These are phyloP conservation scores for Rhagophthalmus giganteus DNA, from an alignment of 2,888 invertebrate species.

Conservation along the genomic window DNA sequence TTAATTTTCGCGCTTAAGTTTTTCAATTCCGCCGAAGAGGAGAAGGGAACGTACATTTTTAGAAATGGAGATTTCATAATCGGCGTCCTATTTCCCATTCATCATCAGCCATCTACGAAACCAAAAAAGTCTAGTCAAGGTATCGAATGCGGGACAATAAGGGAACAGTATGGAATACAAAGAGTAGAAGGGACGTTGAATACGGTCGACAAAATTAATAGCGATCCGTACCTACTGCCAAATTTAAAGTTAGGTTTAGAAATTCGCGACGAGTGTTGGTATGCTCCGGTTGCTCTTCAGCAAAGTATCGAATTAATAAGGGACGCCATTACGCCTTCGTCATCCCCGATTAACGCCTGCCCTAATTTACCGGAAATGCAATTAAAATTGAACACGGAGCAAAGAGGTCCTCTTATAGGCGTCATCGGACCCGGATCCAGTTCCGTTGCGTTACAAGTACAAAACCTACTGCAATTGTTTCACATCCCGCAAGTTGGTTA, in stretches of 20 bases:
- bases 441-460: constrained; percentile 71
- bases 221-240: constrained; percentile 60
- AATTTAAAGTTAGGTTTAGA: constrained; percentile 65
- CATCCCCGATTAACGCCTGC: constrained; percentile 31
- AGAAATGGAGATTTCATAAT: constrained; percentile 62
- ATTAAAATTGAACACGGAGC: constrained; percentile 1
- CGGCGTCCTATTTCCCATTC: constrained; percentile 61
- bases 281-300: constrained; percentile 76
- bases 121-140: constrained; percentile 44
- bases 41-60: constrained; percentile 54
- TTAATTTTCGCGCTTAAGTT: constrained; percentile 10
- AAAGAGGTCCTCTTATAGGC: constrained; percentile 62
- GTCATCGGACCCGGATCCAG: constrained; percentile 77
- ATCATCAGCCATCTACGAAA: constrained; percentile 53
- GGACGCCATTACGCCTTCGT: constrained; percentile 62
- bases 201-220: constrained; percentile 68
- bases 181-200: constrained; percentile 66
- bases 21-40: constrained; percentile 13
- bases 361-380: constrained; percentile 9
- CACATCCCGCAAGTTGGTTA: constrained; percentile 72
- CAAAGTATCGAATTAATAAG: constrained; percentile 76
- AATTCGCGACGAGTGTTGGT: constrained; percentile 81
- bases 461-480: constrained; percentile 74
- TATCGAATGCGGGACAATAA: constrained; percentile 62
- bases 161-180: constrained; percentile 78